A percentile compares a stretch with the other conserved stretches of the same genome.
phyloP scores from a whole-genome alignment of 2,888 invertebrate species.

The Hemistola chrysoprasaria region DNA sequence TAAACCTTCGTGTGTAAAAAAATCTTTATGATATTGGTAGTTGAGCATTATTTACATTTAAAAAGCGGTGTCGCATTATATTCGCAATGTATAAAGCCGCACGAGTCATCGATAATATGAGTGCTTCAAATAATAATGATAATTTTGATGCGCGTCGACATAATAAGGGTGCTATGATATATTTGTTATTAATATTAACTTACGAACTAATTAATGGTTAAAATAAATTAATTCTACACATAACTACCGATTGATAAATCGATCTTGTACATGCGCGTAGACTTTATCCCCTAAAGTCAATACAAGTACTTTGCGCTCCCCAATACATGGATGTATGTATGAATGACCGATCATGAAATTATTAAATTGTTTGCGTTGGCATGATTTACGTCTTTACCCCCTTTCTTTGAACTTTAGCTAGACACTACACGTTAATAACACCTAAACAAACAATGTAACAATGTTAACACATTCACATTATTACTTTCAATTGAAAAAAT shows the following conservation, averaged over 20 bases:
- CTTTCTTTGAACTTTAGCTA: conserved; percentile 31
- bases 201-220: conserved; percentile 65
- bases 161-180: conserved; percentile 34
- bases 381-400: conserved; percentile 40
- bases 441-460: conserved; percentile 35
- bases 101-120: conserved; percentile 45
- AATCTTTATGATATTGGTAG: conserved; percentile 33
- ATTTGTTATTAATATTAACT: conserved; percentile 54
- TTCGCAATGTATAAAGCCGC: conserved; percentile 60
- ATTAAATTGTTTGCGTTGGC: conserved; percentile 39
- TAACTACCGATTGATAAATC: conserved; percentile 54
- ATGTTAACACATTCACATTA: conserved; percentile 14
- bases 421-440: conserved; percentile 41
- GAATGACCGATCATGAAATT: conserved; percentile 16
- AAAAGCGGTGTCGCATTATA: conserved; percentile 51
- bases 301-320: conserved; percentile 68
- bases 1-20: conserved; percentile 11
- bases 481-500: background rate
- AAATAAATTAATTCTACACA: conserved; percentile 61
- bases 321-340: conserved; percentile 33
- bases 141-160: conserved; percentile 27
- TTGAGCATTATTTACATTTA: conserved; percentile 60
- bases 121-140: conserved; percentile 8
- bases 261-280: conserved; percentile 71
- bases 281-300: conserved; percentile 78